Conservation (phyloP, 2,888 invertebrate genomes). For the Tortricodes alternella region DNA sequence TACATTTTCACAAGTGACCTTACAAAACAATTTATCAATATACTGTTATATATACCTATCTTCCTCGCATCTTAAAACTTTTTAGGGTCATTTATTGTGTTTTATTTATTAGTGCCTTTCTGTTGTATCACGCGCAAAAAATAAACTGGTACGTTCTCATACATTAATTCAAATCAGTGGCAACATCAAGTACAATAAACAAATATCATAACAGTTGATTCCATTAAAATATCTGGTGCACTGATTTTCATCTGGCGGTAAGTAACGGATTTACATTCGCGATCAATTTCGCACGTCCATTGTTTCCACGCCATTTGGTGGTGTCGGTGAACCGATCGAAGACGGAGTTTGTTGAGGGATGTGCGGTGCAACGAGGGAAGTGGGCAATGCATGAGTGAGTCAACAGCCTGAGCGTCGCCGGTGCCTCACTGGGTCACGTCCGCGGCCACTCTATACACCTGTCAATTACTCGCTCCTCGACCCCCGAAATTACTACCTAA, state of each 20-base stretch:
- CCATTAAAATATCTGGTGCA: conserved; percentile 21
- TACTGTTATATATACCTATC: no score
- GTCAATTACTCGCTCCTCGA: conserved; percentile 53
- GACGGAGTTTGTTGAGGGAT: conserved; percentile 33
- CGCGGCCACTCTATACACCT: conserved; percentile 43
- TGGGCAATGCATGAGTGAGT: neutral
- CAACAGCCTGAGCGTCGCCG: neutral
- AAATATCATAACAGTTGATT: conserved; percentile 3
- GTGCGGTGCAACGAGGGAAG: conserved; percentile 9
- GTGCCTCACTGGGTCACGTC: conserved; percentile 45
- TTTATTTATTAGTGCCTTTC: no score
- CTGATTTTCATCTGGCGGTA: conserved; percentile 35
- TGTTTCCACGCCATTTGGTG: conserved; percentile 58
- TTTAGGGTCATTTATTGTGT: no score
- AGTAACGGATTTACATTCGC: conserved; percentile 66
- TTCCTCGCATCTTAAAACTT: no score
- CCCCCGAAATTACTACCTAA: conserved; percentile 61
- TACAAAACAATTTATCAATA: no score
- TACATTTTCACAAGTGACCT: no score
- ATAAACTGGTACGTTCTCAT: neutral
- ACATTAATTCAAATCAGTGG: neutral
- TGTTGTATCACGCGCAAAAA: neutral
- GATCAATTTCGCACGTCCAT: conserved; percentile 66
- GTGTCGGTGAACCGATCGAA: no score
- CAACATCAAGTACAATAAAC: neutral